phyloP scores from a whole-genome alignment of 2,113 vertebrate species.

The Halichoeres trimaculatus region DNA sequence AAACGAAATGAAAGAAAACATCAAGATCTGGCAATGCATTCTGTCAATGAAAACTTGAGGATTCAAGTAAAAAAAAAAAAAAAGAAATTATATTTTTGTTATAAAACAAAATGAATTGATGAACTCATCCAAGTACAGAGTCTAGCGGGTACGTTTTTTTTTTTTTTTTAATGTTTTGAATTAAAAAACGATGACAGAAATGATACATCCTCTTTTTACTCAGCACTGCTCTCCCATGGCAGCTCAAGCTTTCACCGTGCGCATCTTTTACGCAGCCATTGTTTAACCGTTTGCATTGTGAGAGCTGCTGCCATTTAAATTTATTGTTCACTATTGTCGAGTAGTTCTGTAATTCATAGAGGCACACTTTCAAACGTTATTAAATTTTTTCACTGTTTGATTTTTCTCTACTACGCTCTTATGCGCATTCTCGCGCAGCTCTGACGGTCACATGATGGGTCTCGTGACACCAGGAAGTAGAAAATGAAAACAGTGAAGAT shows the following conservation, averaged over 20 bases:
- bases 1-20: too few relatives aligned
- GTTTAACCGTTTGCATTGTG: fast-evolving
- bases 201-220: not conserved
- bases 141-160: too few relatives aligned
- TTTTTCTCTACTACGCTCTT: too few relatives aligned
- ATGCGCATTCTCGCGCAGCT: conserved; percentile 44
- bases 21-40: too few relatives aligned
- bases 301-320: too few relatives aligned
- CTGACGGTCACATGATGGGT: conserved; percentile 44
- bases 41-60: too few relatives aligned
- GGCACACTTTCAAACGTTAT: not conserved
- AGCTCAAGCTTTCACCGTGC: not conserved
- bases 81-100: too few relatives aligned
- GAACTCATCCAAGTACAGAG: too few relatives aligned
- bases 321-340: not conserved
- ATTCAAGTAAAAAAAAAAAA: too few relatives aligned
- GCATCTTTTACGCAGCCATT: conserved; percentile 29
- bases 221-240: too few relatives aligned
- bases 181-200: not conserved
- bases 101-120: too few relatives aligned
- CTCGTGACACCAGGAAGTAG: conserved; percentile 70
- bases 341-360: not conserved
- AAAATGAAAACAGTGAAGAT: conserved; percentile 39
- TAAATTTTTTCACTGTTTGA: not conserved
- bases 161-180: not conserved